Conservation (phyloP, 2,888 invertebrate species). For the Odontomyia ornata region DNA sequence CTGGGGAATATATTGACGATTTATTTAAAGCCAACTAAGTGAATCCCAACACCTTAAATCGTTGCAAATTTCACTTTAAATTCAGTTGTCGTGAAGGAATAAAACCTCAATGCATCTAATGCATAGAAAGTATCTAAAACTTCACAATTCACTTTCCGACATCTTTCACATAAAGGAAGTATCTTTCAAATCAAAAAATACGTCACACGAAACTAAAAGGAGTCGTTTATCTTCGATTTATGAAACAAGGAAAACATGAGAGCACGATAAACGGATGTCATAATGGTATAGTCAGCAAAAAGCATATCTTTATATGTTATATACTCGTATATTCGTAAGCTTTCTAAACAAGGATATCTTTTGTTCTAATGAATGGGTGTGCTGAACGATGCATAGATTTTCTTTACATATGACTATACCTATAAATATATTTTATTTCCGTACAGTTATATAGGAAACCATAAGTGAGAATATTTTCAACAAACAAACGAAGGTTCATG, state of each 20-base stretch:
- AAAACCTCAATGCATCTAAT: too few relatives aligned
- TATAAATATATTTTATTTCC: background rate
- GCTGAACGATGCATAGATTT: conserved; percentile 13
- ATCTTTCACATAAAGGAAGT: too few relatives aligned
- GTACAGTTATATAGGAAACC: background rate
- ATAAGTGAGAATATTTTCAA: background rate
- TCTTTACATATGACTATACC: background rate
- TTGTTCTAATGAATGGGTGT: conserved; percentile 37
- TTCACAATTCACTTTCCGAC: too few relatives aligned
- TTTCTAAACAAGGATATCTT: conserved; percentile 11
- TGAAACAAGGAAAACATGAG: conserved; percentile 16
- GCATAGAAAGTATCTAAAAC: too few relatives aligned
- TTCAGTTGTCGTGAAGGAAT: too few relatives aligned
- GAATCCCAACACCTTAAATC: too few relatives aligned
- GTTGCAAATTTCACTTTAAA: too few relatives aligned
- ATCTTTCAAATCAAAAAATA: too few relatives aligned
- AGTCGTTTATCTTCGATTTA: conserved; percentile 19
- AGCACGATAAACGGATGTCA: conserved; percentile 27
- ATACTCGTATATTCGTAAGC: background rate
- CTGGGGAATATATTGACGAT: too few relatives aligned
- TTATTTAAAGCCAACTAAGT: too few relatives aligned
- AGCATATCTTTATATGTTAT: background rate
- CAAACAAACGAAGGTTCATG: conserved; percentile 32
- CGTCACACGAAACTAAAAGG: background rate
- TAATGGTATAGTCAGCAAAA: conserved; percentile 29